Conservation (phyloP, 2,113 vertebrate genomes). For the Protobothrops mucrosquamatus region DNA sequence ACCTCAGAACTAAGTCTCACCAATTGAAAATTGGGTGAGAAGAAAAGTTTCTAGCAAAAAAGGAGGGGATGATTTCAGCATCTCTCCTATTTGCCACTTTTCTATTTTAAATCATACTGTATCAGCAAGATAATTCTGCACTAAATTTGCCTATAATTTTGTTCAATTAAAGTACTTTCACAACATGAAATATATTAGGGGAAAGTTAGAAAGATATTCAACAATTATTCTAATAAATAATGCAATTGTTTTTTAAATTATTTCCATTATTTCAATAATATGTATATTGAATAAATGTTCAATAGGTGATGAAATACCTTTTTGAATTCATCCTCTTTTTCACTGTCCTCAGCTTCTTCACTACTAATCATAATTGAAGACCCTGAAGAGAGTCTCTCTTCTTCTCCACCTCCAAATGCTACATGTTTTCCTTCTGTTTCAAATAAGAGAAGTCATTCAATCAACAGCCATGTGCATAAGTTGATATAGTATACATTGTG, state of each 20-base stretch:
- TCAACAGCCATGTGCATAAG: neutral
- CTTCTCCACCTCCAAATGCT: slow-evolving; percentile 56
- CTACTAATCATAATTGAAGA: neutral
- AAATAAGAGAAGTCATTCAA: slow-evolving; percentile 9
- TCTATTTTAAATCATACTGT: neutral
- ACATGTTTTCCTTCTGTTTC: slow-evolving; percentile 60
- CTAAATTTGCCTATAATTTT: neutral
- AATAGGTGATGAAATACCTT: slow-evolving; percentile 66
- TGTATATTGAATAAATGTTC: neutral
- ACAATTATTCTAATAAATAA: neutral
- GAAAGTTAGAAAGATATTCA: slow-evolving; percentile 7
- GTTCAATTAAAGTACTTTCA: neutral
- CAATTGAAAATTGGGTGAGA: neutral
- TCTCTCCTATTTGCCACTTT: neutral
- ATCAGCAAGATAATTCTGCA: neutral
- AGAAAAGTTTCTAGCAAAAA: neutral
- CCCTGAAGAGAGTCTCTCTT: slow-evolving; percentile 21
- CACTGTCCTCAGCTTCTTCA: slow-evolving; percentile 43
- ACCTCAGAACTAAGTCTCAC: neutral
- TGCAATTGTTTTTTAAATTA: neutral
- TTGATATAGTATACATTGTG: neutral
- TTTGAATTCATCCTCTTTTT: slow-evolving; percentile 77
- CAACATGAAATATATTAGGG: neutral
- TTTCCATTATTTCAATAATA: slow-evolving; percentile 5
- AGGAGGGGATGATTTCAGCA: neutral